These are phyloP conservation scores for Neogobius melanostomus DNA, from an alignment of 2,113 vertebrate genomes.

Conservation along the genomic window DNA sequence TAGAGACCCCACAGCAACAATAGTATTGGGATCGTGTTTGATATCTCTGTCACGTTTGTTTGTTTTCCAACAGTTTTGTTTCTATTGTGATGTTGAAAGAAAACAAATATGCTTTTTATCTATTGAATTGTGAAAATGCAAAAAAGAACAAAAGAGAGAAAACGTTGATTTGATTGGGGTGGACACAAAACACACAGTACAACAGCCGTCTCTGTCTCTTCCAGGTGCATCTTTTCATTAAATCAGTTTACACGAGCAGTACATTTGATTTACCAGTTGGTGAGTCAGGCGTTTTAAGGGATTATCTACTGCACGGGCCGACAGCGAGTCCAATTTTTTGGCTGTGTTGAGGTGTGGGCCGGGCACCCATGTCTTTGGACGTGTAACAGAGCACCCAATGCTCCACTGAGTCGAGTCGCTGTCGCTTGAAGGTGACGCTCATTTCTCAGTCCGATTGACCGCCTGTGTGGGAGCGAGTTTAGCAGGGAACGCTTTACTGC, in stretches of 20 bases:
- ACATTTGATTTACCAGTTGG: slow-evolving; percentile 52
- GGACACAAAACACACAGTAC: neutral
- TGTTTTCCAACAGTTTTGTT: too few relatives aligned
- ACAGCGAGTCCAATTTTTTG: neutral
- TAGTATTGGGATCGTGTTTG: too few relatives aligned
- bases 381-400: slow-evolving; percentile 52
- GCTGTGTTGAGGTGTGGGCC: neutral
- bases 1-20: too few relatives aligned
- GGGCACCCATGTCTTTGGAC: slow-evolving; percentile 21
- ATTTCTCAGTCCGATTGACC: slow-evolving; percentile 65
- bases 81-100: too few relatives aligned
- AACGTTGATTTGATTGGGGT: neutral
- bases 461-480: slow-evolving; percentile 25
- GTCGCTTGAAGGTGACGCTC: slow-evolving; percentile 70
- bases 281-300: slow-evolving; percentile 29
- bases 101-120: too few relatives aligned
- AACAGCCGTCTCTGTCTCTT: neutral
- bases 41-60: too few relatives aligned
- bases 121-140: too few relatives aligned
- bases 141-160: too few relatives aligned
- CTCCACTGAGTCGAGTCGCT: slow-evolving; percentile 57
- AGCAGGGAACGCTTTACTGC: slow-evolving; percentile 48
- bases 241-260: slow-evolving; percentile 48
- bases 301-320: slow-evolving; percentile 18
- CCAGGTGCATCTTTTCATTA: slow-evolving; percentile 32